Conservation (phyloP, 2,888 invertebrate genomes). For the Calephelis perditalis region DNA sequence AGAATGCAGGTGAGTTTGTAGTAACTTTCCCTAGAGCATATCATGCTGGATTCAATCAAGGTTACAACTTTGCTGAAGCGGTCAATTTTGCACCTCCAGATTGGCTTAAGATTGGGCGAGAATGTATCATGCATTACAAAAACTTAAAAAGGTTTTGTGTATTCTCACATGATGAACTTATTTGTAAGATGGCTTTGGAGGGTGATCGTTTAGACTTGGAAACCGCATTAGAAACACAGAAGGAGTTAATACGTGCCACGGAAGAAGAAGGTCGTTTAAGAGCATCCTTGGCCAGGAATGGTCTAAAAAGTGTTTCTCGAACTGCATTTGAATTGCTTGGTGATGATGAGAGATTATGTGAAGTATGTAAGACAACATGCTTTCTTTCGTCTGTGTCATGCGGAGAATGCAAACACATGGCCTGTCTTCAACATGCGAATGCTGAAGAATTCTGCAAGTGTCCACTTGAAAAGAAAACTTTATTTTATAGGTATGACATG, state of each 20-base stretch:
- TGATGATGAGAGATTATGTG: constrained; percentile 85
- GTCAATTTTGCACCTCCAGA: constrained; percentile 91
- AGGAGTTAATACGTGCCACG: constrained; percentile 81
- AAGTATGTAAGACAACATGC: constrained; percentile 86
- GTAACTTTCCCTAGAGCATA: constrained; percentile 89
- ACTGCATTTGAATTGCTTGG: constrained; percentile 83
- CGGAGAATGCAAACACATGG: constrained; percentile 73
- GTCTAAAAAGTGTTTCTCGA: constrained; percentile 78
- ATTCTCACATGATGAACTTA: constrained; percentile 88
- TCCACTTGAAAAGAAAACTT: constrained; percentile 61
- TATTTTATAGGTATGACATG: constrained; percentile 83
- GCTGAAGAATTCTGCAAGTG: constrained; percentile 78
- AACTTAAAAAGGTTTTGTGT: constrained; percentile 84
- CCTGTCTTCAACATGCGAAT: constrained; percentile 82
- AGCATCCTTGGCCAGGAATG: constrained; percentile 57
- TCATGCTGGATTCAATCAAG: constrained; percentile 90
- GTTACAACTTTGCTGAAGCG: constrained; percentile 90
- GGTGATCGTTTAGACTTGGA: constrained; percentile 81
- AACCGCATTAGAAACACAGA: constrained; percentile 82
- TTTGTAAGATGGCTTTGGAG: constrained; percentile 85
- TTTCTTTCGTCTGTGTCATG: constrained; percentile 86
- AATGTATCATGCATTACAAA: constrained; percentile 84
- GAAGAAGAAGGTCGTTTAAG: constrained; percentile 63
- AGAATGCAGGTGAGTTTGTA: constrained; percentile 89
- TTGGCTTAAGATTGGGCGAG: constrained; percentile 85